Base-by-base conservation (phyloP, 2,888 invertebrate species). In the Elmis aenea region DNA sequence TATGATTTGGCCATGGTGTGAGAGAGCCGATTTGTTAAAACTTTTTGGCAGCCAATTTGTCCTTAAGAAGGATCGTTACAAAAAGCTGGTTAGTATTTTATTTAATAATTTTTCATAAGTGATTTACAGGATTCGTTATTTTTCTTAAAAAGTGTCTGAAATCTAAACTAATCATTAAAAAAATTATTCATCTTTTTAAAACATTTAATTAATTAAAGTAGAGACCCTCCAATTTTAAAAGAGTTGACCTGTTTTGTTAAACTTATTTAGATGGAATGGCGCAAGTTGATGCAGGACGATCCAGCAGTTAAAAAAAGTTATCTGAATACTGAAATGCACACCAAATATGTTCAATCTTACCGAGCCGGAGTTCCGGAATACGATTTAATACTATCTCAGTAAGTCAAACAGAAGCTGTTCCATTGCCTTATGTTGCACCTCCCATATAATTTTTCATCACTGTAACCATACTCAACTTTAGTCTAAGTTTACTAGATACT, bases 1-100 rank as follows among this genome's bases (percentile, higher is more conserved):
- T 50, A 85, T 88, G 74, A 79, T 89, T 48, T 89, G 87, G 87
- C 89, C 89, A 2, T 89, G 87, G 83, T 76, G 85, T 54, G 89
- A 89, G 62, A 71, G 83, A 51, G 56, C 81, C 1, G 70, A 75
- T 43, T 57, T 85, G 23, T 67, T 86, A 0, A 71, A 73, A 54
- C 61, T 79, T 12, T 58, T 81, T 25, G 75, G 77, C 4, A 71
- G 77, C 25, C 75, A 78, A 30, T 83, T 78, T 62, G 67, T 74
- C 36, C 70, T 86, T 61, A 81, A 81, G 31, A 72, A 74, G 38
- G 71, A 78, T 13, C 77, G 79, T 60, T 83, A 83, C 59, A 74
- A 70, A 30, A 66, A 71, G 62, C 58, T 86, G 74, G 85, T 86
- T 59, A 70, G 60, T 45, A n/a, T n/a, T n/a, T n/a, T n/a, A n/a